Evolutionary conservation across 2,797 vertebrate species (phyloP).

Genomic region (Anableps anableps): DNA sequence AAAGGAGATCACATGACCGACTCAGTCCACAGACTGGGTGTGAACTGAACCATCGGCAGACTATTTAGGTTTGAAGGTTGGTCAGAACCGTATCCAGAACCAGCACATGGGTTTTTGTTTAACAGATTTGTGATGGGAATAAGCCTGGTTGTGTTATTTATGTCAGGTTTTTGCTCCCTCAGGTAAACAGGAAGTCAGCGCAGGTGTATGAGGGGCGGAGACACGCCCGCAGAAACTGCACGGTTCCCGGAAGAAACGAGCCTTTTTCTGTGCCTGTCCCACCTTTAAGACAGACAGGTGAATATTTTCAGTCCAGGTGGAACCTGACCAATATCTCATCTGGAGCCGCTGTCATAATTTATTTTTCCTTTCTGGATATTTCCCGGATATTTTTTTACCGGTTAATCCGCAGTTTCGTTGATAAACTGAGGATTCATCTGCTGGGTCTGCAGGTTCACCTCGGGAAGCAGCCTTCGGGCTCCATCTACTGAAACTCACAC

Average conservation of each 20-base stretch:
- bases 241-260: slow-evolving; percentile 54
- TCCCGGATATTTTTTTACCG: background rate
- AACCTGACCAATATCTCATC: background rate
- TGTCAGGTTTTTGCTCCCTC: slow-evolving; percentile 2
- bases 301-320: background rate
- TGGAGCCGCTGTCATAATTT: background rate
- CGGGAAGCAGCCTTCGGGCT: background rate
- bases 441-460: slow-evolving; percentile 38
- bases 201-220: slow-evolving; percentile 40
- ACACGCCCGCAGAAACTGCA: slow-evolving; percentile 68
- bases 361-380: background rate
- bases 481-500: background rate
- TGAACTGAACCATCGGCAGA: background rate
- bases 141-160: background rate
- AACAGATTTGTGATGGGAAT: background rate
- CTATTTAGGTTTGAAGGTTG: background rate
- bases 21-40: rapidly evolving
- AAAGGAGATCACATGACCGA: background rate
- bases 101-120: too few relatives aligned
- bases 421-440: background rate
- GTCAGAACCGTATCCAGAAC: background rate
- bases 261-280: background rate
- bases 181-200: slow-evolving; percentile 64
- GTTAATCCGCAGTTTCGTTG: background rate
- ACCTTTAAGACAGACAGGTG: background rate